Evolutionary conservation across 2,113 vertebrate species (phyloP).

Genomic region (Pionites leucogaster): DNA sequence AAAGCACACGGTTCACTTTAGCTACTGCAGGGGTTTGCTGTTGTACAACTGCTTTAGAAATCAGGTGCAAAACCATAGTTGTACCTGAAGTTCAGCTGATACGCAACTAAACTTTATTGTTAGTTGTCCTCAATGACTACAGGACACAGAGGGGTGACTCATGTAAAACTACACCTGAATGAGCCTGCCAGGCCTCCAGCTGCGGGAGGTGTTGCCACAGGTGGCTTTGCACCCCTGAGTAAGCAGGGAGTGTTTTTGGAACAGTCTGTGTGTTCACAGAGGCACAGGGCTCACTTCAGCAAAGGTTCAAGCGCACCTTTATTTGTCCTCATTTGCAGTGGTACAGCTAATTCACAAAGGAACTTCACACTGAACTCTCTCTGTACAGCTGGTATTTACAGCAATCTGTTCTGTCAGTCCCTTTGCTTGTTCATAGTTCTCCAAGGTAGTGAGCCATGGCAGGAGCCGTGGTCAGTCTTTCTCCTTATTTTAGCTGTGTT

Average conservation of each 20-base stretch:
- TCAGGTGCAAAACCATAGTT: background rate
- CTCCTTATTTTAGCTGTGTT: background rate
- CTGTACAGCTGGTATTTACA: background rate
- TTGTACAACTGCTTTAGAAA: background rate
- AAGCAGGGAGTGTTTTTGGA: background rate
- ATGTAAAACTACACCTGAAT: rapidly evolving
- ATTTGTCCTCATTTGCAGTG: background rate
- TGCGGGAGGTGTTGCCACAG: rapidly evolving
- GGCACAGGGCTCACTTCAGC: background rate
- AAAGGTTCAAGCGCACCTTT: background rate
- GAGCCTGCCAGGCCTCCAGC: rapidly evolving
- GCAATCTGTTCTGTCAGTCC: background rate
- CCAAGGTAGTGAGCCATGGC: background rate
- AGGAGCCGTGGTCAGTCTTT: background rate
- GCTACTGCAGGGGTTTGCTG: background rate
- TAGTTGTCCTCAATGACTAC: background rate
- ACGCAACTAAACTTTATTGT: background rate
- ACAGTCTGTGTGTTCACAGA: background rate
- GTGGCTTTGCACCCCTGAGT: background rate
- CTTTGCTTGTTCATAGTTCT: background rate
- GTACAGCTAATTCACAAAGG: background rate
- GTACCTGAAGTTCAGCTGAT: background rate
- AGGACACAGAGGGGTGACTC: background rate
- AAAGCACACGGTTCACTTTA: background rate
- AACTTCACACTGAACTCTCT: background rate